A percentile compares a stretch with the other conserved stretches of the same genome.
Evolutionary conservation across 2,888 invertebrate genomes (phyloP).

Genomic region (Carpatolechia fugitivella): DNA sequence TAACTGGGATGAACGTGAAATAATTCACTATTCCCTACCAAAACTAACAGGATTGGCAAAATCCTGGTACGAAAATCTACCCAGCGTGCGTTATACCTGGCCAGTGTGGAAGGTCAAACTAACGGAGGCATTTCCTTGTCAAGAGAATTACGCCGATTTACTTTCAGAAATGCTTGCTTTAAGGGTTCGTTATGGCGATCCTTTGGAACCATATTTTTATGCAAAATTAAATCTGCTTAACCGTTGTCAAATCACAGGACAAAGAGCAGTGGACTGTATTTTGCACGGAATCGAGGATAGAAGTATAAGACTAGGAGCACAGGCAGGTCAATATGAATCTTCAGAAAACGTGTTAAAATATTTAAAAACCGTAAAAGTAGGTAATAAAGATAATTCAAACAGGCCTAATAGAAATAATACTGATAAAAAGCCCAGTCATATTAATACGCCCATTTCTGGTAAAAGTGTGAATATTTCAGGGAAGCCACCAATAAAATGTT

Average conservation of each 20-base stretch:
- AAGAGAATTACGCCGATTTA: slow-evolving; percentile 22
- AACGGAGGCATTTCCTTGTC: slow-evolving; percentile 18
- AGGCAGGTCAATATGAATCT: not conserved
- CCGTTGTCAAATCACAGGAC: slow-evolving; percentile 6
- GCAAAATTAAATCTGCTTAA: slow-evolving; percentile 2
- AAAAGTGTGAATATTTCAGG: not conserved
- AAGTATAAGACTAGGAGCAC: not conserved
- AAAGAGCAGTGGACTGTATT: slow-evolving; percentile 8
- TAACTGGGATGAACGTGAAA: slow-evolving; percentile 5
- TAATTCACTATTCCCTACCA: slow-evolving; percentile 9
- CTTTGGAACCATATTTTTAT: slow-evolving; percentile 10
- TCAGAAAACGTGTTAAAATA: not conserved
- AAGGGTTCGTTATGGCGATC: slow-evolving; percentile 1
- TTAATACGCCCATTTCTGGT: too few species aligned
- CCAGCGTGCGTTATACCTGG: slow-evolving; percentile 23
- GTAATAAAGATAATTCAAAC: not conserved
- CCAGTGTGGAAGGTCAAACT: slow-evolving; percentile 26
- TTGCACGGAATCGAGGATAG: slow-evolving; percentile 7
- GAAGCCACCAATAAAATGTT: not conserved
- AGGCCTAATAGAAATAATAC: not conserved
- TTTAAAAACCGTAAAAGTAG: not conserved
- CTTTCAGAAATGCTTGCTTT: slow-evolving; percentile 10
- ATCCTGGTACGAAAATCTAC: slow-evolving; percentile 25
- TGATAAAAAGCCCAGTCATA: not conserved
- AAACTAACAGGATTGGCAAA: slow-evolving; percentile 17